Percentiles rank a stretch among this genome's conserved stretches.
phyloP scores from a whole-genome alignment of 2,113 vertebrate genomes.

The Amphiprion percula region DNA sequence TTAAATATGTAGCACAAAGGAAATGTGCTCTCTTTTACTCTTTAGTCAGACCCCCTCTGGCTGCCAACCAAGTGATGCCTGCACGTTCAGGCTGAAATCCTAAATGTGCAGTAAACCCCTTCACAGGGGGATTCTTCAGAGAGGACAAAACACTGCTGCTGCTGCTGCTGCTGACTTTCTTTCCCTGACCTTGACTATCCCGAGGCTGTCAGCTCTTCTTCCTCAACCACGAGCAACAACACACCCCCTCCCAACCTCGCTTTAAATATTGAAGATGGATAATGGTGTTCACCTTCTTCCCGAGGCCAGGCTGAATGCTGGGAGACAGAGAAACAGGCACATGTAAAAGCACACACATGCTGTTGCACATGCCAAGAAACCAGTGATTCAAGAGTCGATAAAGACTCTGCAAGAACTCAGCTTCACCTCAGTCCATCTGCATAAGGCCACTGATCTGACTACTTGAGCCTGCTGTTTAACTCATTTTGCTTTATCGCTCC shows the following conservation, averaged over 20 bases:
- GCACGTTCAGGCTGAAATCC: constrained; percentile 12
- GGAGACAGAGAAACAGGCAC: constrained; percentile 18
- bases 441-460: background rate
- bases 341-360: constrained; percentile 2
- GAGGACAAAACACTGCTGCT: constrained; percentile 16
- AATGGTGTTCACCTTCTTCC: constrained; percentile 70
- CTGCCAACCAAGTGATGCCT: constrained; percentile 35
- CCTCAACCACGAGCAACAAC: constrained; percentile 29
- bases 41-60: constrained; percentile 46
- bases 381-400: background rate
- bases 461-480: background rate
- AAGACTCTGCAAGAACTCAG: background rate
- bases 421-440: background rate
- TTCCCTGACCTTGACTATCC: constrained; percentile 60
- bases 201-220: constrained; percentile 40
- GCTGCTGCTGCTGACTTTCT: constrained; percentile 1
- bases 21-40: constrained; percentile 73
- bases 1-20: constrained; percentile 81
- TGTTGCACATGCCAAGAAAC: background rate
- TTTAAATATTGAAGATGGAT: constrained; percentile 83
- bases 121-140: background rate
- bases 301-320: constrained; percentile 34
- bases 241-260: background rate
- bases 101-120: constrained; percentile 3
- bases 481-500: no score